Conservation (phyloP, 2,797 vertebrate species). For the Gallinago stenura region DNA sequence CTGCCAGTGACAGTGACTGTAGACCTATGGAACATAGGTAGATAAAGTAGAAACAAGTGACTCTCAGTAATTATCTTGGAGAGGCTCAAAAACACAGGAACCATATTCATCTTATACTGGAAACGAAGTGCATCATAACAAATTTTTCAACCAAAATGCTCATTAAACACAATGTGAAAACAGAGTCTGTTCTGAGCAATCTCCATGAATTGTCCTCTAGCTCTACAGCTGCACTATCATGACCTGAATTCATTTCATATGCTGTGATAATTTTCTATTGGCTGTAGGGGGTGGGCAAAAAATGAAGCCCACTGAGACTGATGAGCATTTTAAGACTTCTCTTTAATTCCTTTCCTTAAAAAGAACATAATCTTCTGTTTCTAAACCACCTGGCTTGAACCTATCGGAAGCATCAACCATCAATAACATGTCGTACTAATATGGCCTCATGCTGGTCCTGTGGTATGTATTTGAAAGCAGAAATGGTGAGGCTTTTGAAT, state of each 20-base stretch:
- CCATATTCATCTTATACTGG: background rate
- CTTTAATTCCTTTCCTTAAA: background rate
- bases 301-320: background rate
- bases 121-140: background rate
- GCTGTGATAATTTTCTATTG: background rate
- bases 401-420: background rate
- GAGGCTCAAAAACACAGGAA: background rate
- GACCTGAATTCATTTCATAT: slow-evolving; percentile 11
- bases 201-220: background rate
- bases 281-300: background rate
- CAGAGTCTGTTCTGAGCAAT: background rate
- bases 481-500: background rate
- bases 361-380: background rate
- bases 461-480: background rate
- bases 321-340: background rate
- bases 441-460: background rate
- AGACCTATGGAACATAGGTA: background rate
- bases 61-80: background rate
- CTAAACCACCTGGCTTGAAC: background rate
- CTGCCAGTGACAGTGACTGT: background rate
- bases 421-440: background rate
- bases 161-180: background rate
- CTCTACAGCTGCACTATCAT: background rate
- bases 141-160: slow-evolving; percentile 1
- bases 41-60: background rate